These are phyloP conservation scores for Lithosia quadra DNA, from an alignment of 2,888 invertebrate species.

Conservation along the genomic window DNA sequence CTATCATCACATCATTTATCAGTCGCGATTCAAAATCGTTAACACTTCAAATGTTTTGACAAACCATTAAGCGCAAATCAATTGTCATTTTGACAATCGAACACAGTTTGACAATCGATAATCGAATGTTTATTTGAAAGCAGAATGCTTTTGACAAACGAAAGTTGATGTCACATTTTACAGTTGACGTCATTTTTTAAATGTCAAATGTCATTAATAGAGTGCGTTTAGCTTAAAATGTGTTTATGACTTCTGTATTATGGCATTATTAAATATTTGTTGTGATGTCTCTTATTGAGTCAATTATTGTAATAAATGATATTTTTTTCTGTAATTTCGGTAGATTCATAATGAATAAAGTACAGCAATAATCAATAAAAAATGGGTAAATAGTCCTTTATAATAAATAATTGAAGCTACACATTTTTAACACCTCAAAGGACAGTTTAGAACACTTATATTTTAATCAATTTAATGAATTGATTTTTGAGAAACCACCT, in stretches of 20 bases:
- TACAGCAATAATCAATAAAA: neutral
- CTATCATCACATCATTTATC: constrained; percentile 79
- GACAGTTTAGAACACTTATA: too few relatives aligned
- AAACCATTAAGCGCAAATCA: constrained; percentile 74
- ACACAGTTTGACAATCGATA: constrained; percentile 64
- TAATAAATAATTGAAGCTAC: neutral
- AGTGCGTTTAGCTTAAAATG: constrained; percentile 53
- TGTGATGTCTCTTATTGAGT: neutral
- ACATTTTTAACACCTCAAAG: too few relatives aligned
- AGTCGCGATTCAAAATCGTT: constrained; percentile 72
- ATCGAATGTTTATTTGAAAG: constrained; percentile 59
- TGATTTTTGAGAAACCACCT: too few relatives aligned
- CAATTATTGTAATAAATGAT: neutral
- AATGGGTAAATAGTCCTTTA: too few relatives aligned
- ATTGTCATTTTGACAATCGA: constrained; percentile 55
- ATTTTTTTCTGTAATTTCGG: too few relatives aligned
- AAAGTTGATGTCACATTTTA: constrained; percentile 62
- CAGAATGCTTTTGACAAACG: constrained; percentile 68
- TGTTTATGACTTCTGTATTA: constrained; percentile 20
- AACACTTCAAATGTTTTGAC: constrained; percentile 83
- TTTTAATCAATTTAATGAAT: too few relatives aligned
- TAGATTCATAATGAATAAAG: neutral
- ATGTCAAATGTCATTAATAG: constrained; percentile 64
- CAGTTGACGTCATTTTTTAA: constrained; percentile 78
- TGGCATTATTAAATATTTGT: neutral